Evolutionary conservation across 2,888 invertebrate species (phyloP).

Genomic region (Himalopsyche anomala): DNA sequence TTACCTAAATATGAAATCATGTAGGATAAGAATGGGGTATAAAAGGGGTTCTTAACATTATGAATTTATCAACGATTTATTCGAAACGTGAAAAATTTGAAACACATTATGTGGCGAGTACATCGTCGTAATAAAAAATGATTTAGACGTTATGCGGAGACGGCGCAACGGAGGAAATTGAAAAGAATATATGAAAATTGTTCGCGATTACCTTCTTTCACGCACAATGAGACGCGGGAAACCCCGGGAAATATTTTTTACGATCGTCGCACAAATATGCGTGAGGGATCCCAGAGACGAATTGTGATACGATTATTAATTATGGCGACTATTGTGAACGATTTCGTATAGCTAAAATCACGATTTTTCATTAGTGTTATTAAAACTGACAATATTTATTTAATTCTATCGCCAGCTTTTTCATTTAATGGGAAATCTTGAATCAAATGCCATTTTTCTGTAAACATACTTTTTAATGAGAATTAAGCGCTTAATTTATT

Average conservation of each 20-base stretch:
- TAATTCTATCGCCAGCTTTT: too few species aligned
- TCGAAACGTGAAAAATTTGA: constrained; percentile 29
- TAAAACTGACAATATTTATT: too few species aligned
- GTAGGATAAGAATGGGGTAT: neutral
- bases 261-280: constrained; percentile 34
- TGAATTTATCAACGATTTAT: constrained; percentile 34
- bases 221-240: constrained; percentile 19
- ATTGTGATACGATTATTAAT: constrained; percentile 32
- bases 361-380: neutral
- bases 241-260: constrained; percentile 32
- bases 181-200: constrained; percentile 42
- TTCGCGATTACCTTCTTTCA: constrained; percentile 30
- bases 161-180: constrained; percentile 17
- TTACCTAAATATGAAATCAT: constrained; percentile 18
- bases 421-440: too few species aligned
- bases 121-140: constrained; percentile 36
- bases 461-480: too few species aligned
- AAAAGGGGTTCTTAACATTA: neutral
- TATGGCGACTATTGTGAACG: neutral
- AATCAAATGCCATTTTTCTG: too few species aligned
- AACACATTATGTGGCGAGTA: constrained; percentile 35
- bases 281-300: neutral
- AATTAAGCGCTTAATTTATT: too few species aligned
- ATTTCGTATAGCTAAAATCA: neutral
- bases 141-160: neutral